phyloP scores from a whole-genome alignment of 1,140 invertebrate genomes.

The Bombus balteatus region DNA sequence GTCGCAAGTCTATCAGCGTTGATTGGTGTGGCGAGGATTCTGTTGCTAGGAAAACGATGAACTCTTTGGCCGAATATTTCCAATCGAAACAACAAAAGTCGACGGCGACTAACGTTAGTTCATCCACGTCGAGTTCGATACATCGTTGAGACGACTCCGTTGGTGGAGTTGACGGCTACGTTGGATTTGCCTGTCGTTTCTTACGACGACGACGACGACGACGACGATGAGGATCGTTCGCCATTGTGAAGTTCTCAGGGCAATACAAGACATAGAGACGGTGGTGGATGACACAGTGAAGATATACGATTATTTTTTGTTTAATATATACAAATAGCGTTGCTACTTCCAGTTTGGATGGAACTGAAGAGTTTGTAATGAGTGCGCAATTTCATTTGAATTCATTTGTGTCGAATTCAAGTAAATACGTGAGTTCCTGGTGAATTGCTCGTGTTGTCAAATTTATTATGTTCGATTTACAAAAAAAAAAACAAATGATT shows the following conservation, averaged over 20 bases:
- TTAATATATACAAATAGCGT: not conserved
- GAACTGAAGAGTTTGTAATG: not conserved
- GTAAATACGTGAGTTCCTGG: conserved; percentile 9
- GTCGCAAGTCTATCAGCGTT: conserved; percentile 79
- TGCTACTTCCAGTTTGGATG: not conserved
- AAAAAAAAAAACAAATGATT: not conserved
- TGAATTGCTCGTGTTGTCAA: conserved; percentile 2
- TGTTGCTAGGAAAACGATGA: conserved; percentile 79
- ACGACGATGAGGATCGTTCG: not conserved
- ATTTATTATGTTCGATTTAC: conserved; percentile 6
- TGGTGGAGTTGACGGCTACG: not conserved
- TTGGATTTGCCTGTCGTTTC: not conserved
- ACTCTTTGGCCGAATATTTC: conserved; percentile 81
- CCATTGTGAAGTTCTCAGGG: conserved; percentile 7
- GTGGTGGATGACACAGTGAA: not conserved
- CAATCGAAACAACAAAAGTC: conserved; percentile 77
- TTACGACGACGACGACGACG: not conserved
- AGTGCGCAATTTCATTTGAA: not conserved
- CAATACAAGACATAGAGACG: not conserved
- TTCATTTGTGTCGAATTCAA: conserved; percentile 18
- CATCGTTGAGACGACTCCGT: conserved; percentile 63
- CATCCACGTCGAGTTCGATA: conserved; percentile 57
- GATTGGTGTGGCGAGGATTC: conserved; percentile 79
- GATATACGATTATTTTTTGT: not conserved
- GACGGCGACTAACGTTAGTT: conserved; percentile 26